phyloP scores from a whole-genome alignment of 37 sponge, comb jelly and placozoan genomes.

The Theonella swinhoei region DNA sequence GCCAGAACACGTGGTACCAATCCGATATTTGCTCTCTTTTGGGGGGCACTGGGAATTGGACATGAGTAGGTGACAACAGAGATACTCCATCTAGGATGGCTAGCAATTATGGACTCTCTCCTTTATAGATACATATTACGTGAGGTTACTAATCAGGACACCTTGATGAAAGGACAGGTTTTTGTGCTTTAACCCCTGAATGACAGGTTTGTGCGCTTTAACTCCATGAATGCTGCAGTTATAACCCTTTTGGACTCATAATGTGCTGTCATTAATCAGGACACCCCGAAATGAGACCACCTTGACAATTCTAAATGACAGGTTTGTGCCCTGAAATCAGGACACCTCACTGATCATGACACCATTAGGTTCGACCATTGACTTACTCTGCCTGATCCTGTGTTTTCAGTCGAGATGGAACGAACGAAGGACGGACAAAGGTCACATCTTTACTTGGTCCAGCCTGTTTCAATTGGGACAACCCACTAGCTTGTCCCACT shows the following conservation, averaged over 20 bases:
- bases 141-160: too few species aligned
- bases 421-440: conserved; percentile 22
- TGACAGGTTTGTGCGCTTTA: too few species aligned
- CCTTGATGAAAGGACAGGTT: too few species aligned
- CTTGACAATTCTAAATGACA: too few species aligned
- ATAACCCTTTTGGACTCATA: too few species aligned
- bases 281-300: not conserved
- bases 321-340: too few species aligned
- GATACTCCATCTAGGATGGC: not conserved
- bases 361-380: too few species aligned
- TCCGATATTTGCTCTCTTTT: conserved; percentile 23
- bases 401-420: conserved; percentile 1
- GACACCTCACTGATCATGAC: too few species aligned
- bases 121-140: too few species aligned
- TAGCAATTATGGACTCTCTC: not conserved
- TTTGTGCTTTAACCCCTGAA: too few species aligned
- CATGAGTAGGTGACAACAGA: not conserved
- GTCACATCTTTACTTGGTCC: conserved; percentile 2
- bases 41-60: conserved; percentile 4
- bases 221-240: too few species aligned
- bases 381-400: not conserved
- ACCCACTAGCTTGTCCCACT: not conserved
- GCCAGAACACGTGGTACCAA: conserved; percentile 52
- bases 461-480: not conserved
- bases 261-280: too few species aligned